Conservation (phyloP, 2,113 vertebrate genomes). For the Hemibagrus wyckioides region DNA sequence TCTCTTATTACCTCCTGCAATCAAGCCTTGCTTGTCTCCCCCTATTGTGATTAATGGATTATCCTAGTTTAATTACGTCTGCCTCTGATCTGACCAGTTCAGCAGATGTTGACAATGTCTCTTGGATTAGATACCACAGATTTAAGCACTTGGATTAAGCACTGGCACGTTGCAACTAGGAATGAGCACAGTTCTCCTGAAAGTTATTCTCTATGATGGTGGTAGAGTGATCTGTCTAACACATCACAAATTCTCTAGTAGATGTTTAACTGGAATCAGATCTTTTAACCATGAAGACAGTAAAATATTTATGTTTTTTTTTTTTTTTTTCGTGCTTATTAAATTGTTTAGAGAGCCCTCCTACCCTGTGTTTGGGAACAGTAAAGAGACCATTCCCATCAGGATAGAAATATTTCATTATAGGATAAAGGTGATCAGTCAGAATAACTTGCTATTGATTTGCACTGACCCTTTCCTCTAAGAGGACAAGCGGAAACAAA, state of each 20-base stretch:
- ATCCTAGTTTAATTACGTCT: neutral
- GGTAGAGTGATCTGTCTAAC: neutral
- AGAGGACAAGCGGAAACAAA: neutral
- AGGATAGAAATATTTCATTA: neutral
- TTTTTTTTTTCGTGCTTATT: neutral
- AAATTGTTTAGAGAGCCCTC: neutral
- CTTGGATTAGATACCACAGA: neutral
- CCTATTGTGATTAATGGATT: neutral
- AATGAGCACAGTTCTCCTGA: neutral
- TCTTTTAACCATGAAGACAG: neutral
- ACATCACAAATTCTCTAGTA: neutral
- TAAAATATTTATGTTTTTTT: neutral
- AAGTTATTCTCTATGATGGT: neutral
- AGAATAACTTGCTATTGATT: conserved; percentile 7
- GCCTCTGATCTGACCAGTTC: neutral
- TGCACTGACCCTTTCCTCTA: neutral
- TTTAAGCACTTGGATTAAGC: neutral
- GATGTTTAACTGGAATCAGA: neutral
- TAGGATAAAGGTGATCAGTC: conserved; percentile 4
- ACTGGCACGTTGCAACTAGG: neutral
- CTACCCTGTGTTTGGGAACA: too few relatives aligned
- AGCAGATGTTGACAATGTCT: neutral
- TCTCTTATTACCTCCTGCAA: neutral
- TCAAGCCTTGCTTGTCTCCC: neutral
- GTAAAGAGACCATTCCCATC: neutral